Percentiles rank a stretch among this genome's conserved stretches.
phyloP scores from a whole-genome alignment of 1,140 invertebrate species.

The Drosophila kanapiae region DNA sequence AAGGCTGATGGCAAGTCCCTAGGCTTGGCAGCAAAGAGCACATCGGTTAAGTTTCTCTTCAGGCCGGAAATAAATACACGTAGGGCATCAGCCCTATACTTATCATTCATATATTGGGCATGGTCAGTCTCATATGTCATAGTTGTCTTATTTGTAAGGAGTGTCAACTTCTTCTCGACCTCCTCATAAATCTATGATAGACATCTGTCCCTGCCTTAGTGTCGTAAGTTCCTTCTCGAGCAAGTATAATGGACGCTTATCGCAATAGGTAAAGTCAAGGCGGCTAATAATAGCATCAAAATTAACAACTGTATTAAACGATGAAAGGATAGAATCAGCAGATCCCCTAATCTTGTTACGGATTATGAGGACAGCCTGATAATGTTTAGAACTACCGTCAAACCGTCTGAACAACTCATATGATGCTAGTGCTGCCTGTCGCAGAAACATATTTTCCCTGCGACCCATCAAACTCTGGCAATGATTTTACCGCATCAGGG shows the following conservation, averaged over 20 bases:
- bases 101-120: slow-evolving; percentile 4
- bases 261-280: too few species aligned
- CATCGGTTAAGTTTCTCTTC: slow-evolving; percentile 9
- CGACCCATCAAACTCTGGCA: slow-evolving; percentile 17
- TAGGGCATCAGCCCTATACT: not conserved
- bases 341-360: slow-evolving; percentile 34
- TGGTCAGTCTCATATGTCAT: slow-evolving; percentile 23
- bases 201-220: slow-evolving; percentile 31
- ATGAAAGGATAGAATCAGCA: too few species aligned
- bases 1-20: not conserved
- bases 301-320: too few species aligned
- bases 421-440: slow-evolving; percentile 31
- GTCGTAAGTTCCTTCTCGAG: slow-evolving; percentile 36
- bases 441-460: slow-evolving; percentile 42
- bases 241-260: slow-evolving; percentile 39
- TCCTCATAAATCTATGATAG: too few species aligned
- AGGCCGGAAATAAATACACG: slow-evolving; percentile 3
- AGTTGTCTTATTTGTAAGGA: slow-evolving; percentile 43
- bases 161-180: too few species aligned
- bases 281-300: too few species aligned
- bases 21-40: slow-evolving; percentile 2
- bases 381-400: slow-evolving; percentile 30
- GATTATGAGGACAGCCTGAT: slow-evolving; percentile 42
- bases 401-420: slow-evolving; percentile 27
- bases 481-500: slow-evolving; percentile 13